Percentiles rank a stretch among this genome's conserved stretches.
These are phyloP conservation scores for Peromyscus aztecus DNA, from an alignment of 2,797 vertebrate species.

Conservation along the genomic window DNA sequence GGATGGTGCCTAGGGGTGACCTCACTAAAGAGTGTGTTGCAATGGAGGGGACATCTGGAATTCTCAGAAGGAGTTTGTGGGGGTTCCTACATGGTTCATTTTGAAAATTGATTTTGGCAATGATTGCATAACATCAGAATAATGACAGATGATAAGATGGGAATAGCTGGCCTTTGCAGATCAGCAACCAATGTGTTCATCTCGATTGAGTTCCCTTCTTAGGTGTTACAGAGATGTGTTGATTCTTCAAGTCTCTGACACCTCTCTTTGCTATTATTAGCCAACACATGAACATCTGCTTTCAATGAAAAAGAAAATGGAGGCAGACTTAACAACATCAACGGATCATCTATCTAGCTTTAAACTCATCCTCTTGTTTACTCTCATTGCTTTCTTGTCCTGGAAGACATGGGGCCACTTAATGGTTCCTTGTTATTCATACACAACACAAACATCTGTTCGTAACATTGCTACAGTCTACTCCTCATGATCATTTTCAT, in stretches of 20 bases:
- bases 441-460: neutral
- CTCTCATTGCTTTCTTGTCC: neutral
- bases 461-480: neutral
- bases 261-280: neutral
- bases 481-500: neutral
- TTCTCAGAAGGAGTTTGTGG: neutral
- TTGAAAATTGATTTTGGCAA: conserved; percentile 23
- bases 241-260: neutral
- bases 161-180: neutral
- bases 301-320: neutral
- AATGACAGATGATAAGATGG: neutral
- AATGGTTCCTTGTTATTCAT: neutral
- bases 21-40: neutral
- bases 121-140: neutral
- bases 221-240: neutral
- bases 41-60: neutral
- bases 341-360: neutral
- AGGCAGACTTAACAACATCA: neutral
- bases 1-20: neutral
- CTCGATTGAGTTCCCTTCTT: neutral
- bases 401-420: neutral
- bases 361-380: neutral
- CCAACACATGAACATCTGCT: neutral
- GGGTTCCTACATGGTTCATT: neutral
- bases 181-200: neutral